phyloP scores from a whole-genome alignment of 2,888 invertebrate genomes.

The Orthonychiurus folsomi region DNA sequence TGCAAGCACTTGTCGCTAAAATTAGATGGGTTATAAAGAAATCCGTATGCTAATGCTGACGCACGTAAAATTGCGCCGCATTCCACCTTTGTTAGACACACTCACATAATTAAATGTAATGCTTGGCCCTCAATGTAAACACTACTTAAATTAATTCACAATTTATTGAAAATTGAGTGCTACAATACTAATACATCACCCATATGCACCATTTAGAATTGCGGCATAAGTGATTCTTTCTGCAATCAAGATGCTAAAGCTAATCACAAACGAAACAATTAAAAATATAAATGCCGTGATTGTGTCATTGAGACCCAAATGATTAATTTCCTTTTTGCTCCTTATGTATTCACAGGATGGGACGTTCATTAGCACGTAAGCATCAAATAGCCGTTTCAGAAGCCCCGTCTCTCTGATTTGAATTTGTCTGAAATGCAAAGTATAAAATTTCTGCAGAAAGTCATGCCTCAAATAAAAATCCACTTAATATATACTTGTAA shows the following conservation, averaged over 20 bases:
- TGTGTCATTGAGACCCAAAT: background rate
- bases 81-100: too few relatives aligned
- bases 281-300: background rate
- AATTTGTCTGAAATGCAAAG: background rate
- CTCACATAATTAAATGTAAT: too few relatives aligned
- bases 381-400: background rate
- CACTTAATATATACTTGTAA: background rate
- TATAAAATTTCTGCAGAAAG: too few relatives aligned
- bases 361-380: background rate
- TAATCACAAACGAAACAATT: background rate
- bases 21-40: too few relatives aligned
- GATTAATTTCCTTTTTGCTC: background rate
- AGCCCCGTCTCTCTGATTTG: background rate
- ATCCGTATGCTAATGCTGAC: too few relatives aligned
- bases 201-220: background rate
- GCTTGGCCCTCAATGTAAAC: too few relatives aligned
- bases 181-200: too few relatives aligned
- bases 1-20: too few relatives aligned
- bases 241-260: background rate
- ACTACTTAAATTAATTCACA: too few relatives aligned
- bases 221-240: background rate
- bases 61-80: too few relatives aligned
- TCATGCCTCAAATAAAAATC: too few relatives aligned
- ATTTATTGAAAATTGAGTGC: too few relatives aligned
- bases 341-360: background rate